Percentiles rank a stretch among this genome's conserved stretches.
Conservation (phyloP, 1,140 invertebrate species). For the Atta colombica region DNA sequence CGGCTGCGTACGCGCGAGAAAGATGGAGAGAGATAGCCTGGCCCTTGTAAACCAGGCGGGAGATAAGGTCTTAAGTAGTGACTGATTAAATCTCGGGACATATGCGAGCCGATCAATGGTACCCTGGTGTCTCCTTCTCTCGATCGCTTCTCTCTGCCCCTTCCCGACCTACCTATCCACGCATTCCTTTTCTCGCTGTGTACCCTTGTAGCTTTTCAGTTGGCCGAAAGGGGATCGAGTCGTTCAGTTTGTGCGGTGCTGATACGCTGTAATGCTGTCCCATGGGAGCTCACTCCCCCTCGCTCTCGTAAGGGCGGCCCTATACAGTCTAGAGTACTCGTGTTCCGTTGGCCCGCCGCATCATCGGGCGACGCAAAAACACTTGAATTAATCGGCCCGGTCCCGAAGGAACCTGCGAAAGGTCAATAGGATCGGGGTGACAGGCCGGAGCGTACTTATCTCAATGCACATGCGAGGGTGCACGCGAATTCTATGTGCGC, state of each 20-base stretch:
- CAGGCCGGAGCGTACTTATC: conserved; percentile 67
- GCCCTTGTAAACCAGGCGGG: conserved; percentile 74
- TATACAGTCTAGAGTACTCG: conserved; percentile 53
- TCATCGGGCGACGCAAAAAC: conserved; percentile 73
- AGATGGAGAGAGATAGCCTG: conserved; percentile 57
- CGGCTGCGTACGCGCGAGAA: conserved; percentile 48
- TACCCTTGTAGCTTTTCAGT: conserved; percentile 53
- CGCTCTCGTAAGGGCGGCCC: conserved; percentile 59
- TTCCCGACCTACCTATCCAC: not conserved
- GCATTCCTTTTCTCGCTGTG: conserved; percentile 33
- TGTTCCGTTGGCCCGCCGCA: conserved; percentile 52
- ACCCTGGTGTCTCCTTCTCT: conserved; percentile 57
- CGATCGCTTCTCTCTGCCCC: conserved; percentile 6
- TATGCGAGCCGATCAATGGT: conserved; percentile 85
- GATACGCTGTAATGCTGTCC: conserved; percentile 85
- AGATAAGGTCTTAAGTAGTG: conserved; percentile 84
- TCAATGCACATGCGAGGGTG: conserved; percentile 55
- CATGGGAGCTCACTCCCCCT: conserved; percentile 77
- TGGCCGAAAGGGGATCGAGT: conserved; percentile 72
- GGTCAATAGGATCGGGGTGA: conserved; percentile 76
- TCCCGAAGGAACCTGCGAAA: conserved; percentile 78
- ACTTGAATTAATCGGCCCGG: conserved; percentile 78
- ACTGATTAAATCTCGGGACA: conserved; percentile 87
- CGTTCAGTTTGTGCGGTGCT: conserved; percentile 85
- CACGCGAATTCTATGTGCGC: not conserved